Conservation (phyloP, 2,888 invertebrate genomes). For the Ischnus inquisitorius region DNA sequence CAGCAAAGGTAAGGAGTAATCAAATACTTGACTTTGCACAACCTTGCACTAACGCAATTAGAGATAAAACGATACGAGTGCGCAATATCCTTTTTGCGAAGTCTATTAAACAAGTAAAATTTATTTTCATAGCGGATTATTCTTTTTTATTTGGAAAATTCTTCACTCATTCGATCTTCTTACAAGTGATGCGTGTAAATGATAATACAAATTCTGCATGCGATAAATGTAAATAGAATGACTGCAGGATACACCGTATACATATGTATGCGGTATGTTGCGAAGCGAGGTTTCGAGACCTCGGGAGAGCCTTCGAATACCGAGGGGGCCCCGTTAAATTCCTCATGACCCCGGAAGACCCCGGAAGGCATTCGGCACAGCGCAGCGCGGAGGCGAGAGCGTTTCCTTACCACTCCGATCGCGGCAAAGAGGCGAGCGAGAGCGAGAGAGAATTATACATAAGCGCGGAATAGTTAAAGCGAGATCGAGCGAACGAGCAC, state of each 20-base stretch:
- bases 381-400: constrained; percentile 31
- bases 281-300: constrained; percentile 61
- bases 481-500: constrained; percentile 18
- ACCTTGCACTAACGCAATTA: constrained; percentile 79
- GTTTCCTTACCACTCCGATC: constrained; percentile 66
- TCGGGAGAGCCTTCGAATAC: constrained; percentile 61
- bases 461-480: constrained; percentile 12
- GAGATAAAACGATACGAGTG: constrained; percentile 78
- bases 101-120: no score
- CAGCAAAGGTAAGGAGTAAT: no score
- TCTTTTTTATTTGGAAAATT: neutral
- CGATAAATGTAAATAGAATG: constrained; percentile 45
- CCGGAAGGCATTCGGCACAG: constrained; percentile 65
- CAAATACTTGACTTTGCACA: constrained; percentile 19
- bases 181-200: constrained; percentile 11
- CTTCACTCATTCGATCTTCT: constrained; percentile 16
- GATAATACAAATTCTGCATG: constrained; percentile 9
- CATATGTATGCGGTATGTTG: constrained; percentile 57
- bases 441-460: constrained; percentile 14
- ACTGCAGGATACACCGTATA: constrained; percentile 50
- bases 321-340: constrained; percentile 65
- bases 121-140: neutral
- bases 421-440: constrained; percentile 23
- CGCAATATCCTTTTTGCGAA: no score
- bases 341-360: constrained; percentile 68